Conservation (phyloP, 2,888 invertebrate genomes). For the Antheraea assamensis region DNA sequence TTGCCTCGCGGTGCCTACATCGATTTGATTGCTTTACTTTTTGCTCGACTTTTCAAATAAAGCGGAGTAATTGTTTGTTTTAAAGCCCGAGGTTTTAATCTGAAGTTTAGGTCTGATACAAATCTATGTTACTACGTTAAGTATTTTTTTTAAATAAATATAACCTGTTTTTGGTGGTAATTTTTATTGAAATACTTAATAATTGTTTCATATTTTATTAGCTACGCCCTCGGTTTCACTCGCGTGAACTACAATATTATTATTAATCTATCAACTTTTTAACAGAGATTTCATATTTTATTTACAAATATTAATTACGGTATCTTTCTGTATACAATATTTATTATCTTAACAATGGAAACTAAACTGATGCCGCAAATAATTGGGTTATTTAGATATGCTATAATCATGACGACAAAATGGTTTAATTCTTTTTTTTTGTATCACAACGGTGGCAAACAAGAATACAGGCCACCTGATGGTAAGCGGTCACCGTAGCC, state of each 20-base stretch:
- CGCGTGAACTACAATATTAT: too few species aligned
- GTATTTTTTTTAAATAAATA: conserved; percentile 58
- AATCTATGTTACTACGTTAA: conserved; percentile 71
- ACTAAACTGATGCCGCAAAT: too few species aligned
- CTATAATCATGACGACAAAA: too few species aligned
- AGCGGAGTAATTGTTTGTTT: conserved; percentile 81
- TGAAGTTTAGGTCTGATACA: conserved; percentile 73
- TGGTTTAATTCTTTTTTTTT: too few species aligned
- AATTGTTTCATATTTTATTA: not conserved
- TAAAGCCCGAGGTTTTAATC: conserved; percentile 75
- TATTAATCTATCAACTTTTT: not conserved
- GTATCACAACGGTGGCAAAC: too few species aligned
- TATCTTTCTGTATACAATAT: too few species aligned
- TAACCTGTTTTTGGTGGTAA: not conserved
- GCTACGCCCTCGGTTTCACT: too few species aligned
- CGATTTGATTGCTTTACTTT: conserved; percentile 78
- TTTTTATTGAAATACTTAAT: not conserved
- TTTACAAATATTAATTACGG: too few species aligned
- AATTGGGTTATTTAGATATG: too few species aligned
- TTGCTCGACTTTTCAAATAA: conserved; percentile 78
- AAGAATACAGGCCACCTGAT: too few species aligned
- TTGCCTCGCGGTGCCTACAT: conserved; percentile 74
- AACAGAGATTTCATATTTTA: not conserved
- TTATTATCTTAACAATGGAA: too few species aligned
- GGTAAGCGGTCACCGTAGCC: too few species aligned